Conservation (phyloP, 2,888 invertebrate genomes). For the Eupithecia dodoneata region DNA sequence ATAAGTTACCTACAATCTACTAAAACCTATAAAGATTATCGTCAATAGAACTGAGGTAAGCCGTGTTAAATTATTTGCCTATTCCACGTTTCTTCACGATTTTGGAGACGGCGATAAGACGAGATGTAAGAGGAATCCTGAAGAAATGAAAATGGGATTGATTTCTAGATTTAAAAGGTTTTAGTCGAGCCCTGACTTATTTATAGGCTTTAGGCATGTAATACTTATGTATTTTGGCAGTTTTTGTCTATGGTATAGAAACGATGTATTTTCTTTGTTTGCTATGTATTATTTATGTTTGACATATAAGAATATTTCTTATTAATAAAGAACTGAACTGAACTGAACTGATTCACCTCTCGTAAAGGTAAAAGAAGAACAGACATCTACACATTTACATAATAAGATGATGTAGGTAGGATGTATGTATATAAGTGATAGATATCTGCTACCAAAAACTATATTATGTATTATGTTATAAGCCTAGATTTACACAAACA, state of each 20-base stretch:
- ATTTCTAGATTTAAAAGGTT: slow-evolving; percentile 20
- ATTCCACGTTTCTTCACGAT: slow-evolving; percentile 42
- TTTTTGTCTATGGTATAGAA: not conserved
- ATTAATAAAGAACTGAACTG: no score
- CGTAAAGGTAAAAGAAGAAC: no score
- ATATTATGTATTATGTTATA: no score
- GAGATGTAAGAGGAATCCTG: slow-evolving; percentile 2
- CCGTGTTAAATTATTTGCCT: slow-evolving; percentile 40
- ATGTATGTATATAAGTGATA: no score
- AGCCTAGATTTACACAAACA: no score
- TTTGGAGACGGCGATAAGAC: slow-evolving; percentile 33
- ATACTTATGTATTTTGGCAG: not conserved
- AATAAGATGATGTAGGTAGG: not conserved
- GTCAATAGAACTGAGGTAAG: slow-evolving; percentile 40
- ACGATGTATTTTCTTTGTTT: no score
- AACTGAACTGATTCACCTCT: no score
- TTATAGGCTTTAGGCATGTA: not conserved
- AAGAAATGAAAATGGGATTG: slow-evolving; percentile 32
- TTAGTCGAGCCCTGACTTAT: not conserved
- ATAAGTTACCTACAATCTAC: not conserved
- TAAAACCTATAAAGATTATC: slow-evolving; percentile 6
- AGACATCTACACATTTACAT: no score
- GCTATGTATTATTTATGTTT: no score
- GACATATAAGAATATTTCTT: no score
- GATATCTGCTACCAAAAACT: no score